phyloP scores from a whole-genome alignment of 2,113 vertebrate genomes.

The Megaptera novaeangliae region DNA sequence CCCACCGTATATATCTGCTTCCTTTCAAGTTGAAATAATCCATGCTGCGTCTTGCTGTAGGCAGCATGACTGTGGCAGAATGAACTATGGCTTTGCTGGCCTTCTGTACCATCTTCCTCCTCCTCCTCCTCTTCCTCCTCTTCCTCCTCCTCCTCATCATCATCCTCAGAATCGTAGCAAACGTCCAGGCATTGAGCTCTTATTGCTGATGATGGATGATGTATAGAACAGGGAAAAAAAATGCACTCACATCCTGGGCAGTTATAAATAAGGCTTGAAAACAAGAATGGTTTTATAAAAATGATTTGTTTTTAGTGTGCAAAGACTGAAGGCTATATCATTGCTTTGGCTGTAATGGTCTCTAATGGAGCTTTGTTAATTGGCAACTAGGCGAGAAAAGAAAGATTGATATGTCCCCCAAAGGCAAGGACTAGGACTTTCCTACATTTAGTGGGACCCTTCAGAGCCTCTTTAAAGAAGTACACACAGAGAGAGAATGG shows the following conservation, averaged over 20 bases:
- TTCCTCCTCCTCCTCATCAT: not conserved
- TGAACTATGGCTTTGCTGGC: not conserved
- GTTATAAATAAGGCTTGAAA: conserved; percentile 13
- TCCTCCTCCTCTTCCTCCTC: not conserved
- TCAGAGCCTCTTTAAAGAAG: not conserved
- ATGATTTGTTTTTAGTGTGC: not conserved
- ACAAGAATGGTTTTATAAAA: not conserved
- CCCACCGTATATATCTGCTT: not conserved
- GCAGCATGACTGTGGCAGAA: not conserved
- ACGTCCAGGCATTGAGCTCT: conserved; percentile 40
- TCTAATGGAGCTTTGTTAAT: conserved; percentile 28
- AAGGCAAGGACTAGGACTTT: not conserved
- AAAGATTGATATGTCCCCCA: not conserved
- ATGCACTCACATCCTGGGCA: not conserved
- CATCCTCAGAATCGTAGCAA: not conserved
- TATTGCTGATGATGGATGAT: conserved; percentile 1
- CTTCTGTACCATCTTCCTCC: not conserved
- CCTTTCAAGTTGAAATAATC: conserved; percentile 28
- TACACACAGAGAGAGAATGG: not conserved
- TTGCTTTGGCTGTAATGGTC: not conserved
- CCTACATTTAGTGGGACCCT: not conserved
- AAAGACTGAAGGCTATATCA: not conserved
- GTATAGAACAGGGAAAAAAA: not conserved
- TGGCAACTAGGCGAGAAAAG: not conserved
- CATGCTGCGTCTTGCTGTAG: not conserved